Evolutionary conservation across 2,888 invertebrate species (phyloP).

Genomic region (Lochmaea capreae): DNA sequence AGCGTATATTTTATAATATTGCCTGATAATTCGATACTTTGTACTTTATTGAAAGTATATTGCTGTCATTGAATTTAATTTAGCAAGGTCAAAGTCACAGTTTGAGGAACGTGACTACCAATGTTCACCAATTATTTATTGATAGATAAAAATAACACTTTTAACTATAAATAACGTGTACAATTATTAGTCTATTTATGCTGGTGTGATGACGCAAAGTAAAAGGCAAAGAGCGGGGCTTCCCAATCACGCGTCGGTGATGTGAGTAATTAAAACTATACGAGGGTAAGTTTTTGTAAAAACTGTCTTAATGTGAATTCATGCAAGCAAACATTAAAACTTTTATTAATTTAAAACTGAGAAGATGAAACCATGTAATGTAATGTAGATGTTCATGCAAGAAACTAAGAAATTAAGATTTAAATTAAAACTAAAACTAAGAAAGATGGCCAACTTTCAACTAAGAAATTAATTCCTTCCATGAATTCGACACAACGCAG

Average conservation of each 20-base stretch:
- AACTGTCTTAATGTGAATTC: no score
- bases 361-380: no score
- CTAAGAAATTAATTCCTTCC: no score
- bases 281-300: not conserved
- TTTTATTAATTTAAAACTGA: no score
- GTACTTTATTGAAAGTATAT: constrained; percentile 18
- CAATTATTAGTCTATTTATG: constrained; percentile 23
- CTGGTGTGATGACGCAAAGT: constrained; percentile 5
- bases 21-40: constrained; percentile 1
- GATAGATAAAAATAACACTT: constrained; percentile 26
- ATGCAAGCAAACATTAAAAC: no score
- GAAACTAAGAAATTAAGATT: no score
- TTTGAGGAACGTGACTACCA: constrained; percentile 25
- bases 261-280: not conserved
- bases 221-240: constrained; percentile 5
- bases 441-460: no score
- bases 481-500: no score
- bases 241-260: not conserved
- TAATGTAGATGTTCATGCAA: no score
- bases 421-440: no score
- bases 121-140: constrained; percentile 20
- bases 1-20: not conserved
- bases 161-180: constrained; percentile 22
- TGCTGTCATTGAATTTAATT: constrained; percentile 24
- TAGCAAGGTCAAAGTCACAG: constrained; percentile 28